Percentiles rank a stretch among this genome's conserved stretches.
These are phyloP conservation scores for Bubo scandiacus DNA, from an alignment of 2,113 vertebrate species.

Conservation along the genomic window DNA sequence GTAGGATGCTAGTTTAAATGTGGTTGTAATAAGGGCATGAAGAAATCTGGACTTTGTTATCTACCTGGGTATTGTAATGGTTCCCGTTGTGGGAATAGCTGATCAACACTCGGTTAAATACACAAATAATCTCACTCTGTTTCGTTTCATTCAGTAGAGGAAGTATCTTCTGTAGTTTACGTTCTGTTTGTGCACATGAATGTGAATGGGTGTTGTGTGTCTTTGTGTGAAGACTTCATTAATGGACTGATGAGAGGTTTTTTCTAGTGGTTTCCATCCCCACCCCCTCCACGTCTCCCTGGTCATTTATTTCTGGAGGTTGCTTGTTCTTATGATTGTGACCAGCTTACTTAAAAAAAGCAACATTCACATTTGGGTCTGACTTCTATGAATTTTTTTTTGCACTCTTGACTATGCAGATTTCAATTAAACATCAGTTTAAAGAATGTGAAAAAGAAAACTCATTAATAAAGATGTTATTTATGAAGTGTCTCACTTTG, in stretches of 20 bases:
- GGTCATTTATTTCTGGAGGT: neutral
- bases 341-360: neutral
- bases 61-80: neutral
- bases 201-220: slow-evolving; percentile 5
- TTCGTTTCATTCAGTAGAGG: neutral
- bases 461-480: slow-evolving; percentile 47
- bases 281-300: neutral
- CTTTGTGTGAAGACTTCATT: slow-evolving; percentile 16
- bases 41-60: neutral
- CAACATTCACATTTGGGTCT: neutral
- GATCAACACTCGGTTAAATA: neutral
- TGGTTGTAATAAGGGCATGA: neutral
- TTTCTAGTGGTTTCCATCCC: neutral
- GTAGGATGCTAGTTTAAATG: neutral
- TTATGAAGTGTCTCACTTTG: slow-evolving; percentile 24
- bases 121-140: neutral
- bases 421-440: slow-evolving; percentile 27
- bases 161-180: neutral
- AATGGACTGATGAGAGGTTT: neutral
- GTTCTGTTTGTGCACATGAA: neutral
- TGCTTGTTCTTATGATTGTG: neutral
- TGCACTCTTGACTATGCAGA: slow-evolving; percentile 50
- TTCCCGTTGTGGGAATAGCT: neutral
- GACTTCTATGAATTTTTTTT: neutral
- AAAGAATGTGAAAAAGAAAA: slow-evolving; percentile 49